phyloP scores from a whole-genome alignment of 2,113 vertebrate genomes.

The Stigmatopora argus region DNA sequence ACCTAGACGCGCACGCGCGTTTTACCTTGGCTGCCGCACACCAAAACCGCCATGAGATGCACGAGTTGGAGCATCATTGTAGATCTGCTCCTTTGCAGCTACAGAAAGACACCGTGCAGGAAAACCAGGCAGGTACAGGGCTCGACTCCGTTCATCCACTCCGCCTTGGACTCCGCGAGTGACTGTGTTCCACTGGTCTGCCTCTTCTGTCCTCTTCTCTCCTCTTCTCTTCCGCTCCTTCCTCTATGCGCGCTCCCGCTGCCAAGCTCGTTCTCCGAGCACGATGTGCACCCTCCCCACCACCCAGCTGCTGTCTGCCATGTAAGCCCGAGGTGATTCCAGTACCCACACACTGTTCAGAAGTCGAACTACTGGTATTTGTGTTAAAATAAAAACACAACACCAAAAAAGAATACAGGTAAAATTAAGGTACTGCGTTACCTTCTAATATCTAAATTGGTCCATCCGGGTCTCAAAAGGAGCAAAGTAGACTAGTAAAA shows the following conservation, averaged over 20 bases:
- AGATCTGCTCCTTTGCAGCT: slow-evolving; percentile 40
- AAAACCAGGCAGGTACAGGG: slow-evolving; percentile 41
- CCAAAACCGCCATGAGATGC: slow-evolving; percentile 67
- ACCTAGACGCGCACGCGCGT: slow-evolving; percentile 42
- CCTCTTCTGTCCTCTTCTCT: slow-evolving; percentile 42
- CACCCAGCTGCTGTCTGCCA: slow-evolving; percentile 14
- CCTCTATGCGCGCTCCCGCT: slow-evolving; percentile 54
- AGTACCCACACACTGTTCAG: too few relatives aligned
- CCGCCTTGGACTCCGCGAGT: slow-evolving; percentile 57
- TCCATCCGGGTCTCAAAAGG: too few relatives aligned
- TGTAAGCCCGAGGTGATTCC: neutral
- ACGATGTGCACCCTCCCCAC: slow-evolving; percentile 15
- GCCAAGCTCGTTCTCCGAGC: slow-evolving; percentile 44
- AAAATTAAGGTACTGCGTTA: too few relatives aligned
- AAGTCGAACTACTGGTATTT: neutral
- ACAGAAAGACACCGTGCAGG: slow-evolving; percentile 44
- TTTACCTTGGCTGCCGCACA: slow-evolving; percentile 72
- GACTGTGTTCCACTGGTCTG: slow-evolving; percentile 38
- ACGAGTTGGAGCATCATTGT: slow-evolving; percentile 65
- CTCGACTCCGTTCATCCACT: slow-evolving; percentile 53
- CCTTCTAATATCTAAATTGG: too few relatives aligned
- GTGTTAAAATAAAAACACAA: too few relatives aligned
- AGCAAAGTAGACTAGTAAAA: too few relatives aligned
- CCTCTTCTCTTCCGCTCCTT: slow-evolving; percentile 45
- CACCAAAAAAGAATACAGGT: too few relatives aligned